phyloP scores from a whole-genome alignment of 37 sponge, comb jelly and placozoan genomes.

The Beroe ovata region DNA sequence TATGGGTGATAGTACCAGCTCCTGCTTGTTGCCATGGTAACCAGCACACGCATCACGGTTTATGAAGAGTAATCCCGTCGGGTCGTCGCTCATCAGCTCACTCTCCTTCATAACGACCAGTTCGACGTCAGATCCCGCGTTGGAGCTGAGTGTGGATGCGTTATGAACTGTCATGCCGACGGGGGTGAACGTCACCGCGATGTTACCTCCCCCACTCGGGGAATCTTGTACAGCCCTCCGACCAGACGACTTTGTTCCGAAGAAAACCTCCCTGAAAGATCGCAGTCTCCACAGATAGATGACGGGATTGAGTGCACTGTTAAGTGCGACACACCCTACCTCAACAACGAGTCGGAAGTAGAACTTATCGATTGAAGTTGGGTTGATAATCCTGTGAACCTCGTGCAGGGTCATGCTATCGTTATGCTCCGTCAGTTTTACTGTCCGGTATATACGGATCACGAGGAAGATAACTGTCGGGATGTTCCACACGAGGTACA shows the following conservation, averaged over 20 bases:
- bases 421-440: not conserved
- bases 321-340: not conserved
- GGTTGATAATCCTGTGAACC: not conserved
- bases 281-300: not conserved
- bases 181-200: not conserved
- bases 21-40: not conserved
- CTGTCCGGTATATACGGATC: not conserved
- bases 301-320: not conserved
- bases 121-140: not conserved
- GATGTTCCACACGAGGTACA: not conserved
- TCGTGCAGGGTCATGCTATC: not conserved
- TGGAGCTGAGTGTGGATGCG: not conserved
- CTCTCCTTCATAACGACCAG: not conserved
- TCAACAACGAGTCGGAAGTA: not conserved
- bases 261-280: not conserved
- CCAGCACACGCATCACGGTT: not conserved
- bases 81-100: not conserved
- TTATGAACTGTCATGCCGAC: not conserved
- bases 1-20: not conserved
- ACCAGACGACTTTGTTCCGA: not conserved
- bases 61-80: not conserved
- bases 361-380: not conserved
- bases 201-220: too few relatives aligned
- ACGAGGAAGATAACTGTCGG: not conserved
- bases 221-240: not conserved